Base-by-base conservation (phyloP, 1,140 invertebrate genomes). In the Tetraneura akinire region DNA sequence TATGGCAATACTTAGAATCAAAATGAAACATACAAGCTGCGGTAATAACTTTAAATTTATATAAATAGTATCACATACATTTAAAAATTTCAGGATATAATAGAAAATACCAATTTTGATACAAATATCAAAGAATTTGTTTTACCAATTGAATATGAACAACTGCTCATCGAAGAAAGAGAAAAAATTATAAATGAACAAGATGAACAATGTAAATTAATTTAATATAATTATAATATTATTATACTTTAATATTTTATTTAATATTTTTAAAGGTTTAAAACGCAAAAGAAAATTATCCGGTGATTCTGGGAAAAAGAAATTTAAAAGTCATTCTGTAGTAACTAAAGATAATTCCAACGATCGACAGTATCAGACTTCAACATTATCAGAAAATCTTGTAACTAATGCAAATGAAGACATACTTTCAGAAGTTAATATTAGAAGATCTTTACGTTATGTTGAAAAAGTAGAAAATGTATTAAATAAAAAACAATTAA, bases 361-460 rank as follows among this genome's bases (percentile, higher is more conserved):
- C 14, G 71, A 74, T 13, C 21, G 1, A 5, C 1, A 14, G 42
- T 0, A 5, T 8, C 1, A 14, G 37, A 0, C 32, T 55, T 23
- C 13, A 10, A 55, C 18, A 55, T 23, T 37, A 53, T 29, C 18
- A 32, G 70, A 73, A 16, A 73, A 1, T 21, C 10, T 1, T 26
- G 8, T n/a, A 37, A 49, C 18, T 11, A 55, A 74, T 37, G 21
- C 18, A 14, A 37, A 13, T 32, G 51, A 53, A n/a, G 16, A 53
- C 32, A 47, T 29, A 9, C 45, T 9, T 62, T 51, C 57, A 3
- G 74, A 78, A 29, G 37, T 26, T 60, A 60, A 53, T 60, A 60
- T 53, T 11, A 60, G 74, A 78, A 78, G 73, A 60, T 78, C 74
- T 42, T 78, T 78, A 37, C 74, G 74, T 1, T 47, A 37, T 23